Evolutionary conservation across 2,797 vertebrate genomes (phyloP).

Genomic region (Tapera naevia): DNA sequence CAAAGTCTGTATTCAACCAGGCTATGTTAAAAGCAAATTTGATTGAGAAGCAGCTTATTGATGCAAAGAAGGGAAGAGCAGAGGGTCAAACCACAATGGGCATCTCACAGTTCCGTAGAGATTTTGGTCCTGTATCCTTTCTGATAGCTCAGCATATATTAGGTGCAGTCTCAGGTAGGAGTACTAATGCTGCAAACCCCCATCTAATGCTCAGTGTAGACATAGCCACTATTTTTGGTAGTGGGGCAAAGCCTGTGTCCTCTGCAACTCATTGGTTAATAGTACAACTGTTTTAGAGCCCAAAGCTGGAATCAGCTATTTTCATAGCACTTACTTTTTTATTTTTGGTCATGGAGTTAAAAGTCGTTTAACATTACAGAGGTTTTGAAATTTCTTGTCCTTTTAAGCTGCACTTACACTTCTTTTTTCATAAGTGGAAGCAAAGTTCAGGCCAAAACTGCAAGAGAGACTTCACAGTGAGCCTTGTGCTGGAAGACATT

Average conservation of each 20-base stretch:
- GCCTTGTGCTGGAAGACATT: not conserved
- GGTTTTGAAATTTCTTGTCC: not conserved
- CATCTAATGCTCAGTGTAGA: not conserved
- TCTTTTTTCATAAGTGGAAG: not conserved
- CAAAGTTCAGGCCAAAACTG: slow-evolving; percentile 9
- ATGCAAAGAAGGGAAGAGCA: not conserved
- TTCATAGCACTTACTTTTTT: not conserved
- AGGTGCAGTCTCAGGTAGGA: not conserved
- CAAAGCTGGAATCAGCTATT: not conserved
- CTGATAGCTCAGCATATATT: too few species aligned
- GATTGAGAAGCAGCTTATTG: not conserved
- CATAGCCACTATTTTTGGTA: not conserved
- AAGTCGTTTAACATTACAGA: not conserved
- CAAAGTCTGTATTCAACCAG: not conserved
- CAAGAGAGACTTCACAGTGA: not conserved
- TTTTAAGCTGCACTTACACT: not conserved
- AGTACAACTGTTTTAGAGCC: not conserved
- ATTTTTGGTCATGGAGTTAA: not conserved
- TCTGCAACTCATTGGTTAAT: not conserved
- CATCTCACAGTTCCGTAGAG: not conserved
- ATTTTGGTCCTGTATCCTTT: not conserved
- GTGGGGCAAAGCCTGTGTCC: not conserved
- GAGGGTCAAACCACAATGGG: not conserved
- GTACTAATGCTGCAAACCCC: not conserved
- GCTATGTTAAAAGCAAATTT: not conserved